Percentiles rank a stretch among this genome's conserved stretches.
These are phyloP conservation scores for Campaea margaritaria DNA, from an alignment of 2,888 invertebrate species.

Conservation along the genomic window DNA sequence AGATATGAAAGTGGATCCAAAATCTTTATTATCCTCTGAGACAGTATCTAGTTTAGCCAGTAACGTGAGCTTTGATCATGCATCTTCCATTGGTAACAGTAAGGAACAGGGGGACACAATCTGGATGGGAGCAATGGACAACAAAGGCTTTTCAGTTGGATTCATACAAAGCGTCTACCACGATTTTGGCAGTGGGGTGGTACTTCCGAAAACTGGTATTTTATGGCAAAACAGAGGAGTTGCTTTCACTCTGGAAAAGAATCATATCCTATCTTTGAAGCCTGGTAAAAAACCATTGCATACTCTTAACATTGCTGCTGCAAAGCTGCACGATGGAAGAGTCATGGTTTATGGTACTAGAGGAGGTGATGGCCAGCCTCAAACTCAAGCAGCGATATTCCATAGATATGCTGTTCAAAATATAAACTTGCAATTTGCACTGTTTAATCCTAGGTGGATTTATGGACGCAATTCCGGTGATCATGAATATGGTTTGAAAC, in stretches of 20 bases:
- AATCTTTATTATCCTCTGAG: constrained; percentile 56
- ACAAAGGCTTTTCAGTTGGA: constrained; percentile 75
- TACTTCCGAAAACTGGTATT: constrained; percentile 74
- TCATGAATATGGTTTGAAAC: constrained; percentile 49
- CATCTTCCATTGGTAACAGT: constrained; percentile 51
- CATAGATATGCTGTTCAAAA: constrained; percentile 74
- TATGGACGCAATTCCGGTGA: constrained; percentile 60
- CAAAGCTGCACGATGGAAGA: constrained; percentile 71
- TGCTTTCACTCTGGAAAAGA: constrained; percentile 60
- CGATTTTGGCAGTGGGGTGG: constrained; percentile 68
- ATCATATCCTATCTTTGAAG: constrained; percentile 60
- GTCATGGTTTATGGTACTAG: constrained; percentile 72
- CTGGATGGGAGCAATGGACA: constrained; percentile 79
- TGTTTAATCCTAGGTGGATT: constrained; percentile 72
- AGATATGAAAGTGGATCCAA: constrained; percentile 65
- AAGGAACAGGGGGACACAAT: constrained; percentile 73
- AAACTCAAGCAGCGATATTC: constrained; percentile 77
- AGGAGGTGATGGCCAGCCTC: constrained; percentile 77
- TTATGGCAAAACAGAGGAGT: constrained; percentile 76
- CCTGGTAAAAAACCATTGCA: constrained; percentile 77
- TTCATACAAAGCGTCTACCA: constrained; percentile 76
- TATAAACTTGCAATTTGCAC: constrained; percentile 59
- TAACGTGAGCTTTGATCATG: constrained; percentile 55
- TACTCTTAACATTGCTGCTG: constrained; percentile 74
- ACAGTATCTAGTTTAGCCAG: constrained; percentile 62